phyloP scores from a whole-genome alignment of 2,113 vertebrate species.

The Clupea harengus region DNA sequence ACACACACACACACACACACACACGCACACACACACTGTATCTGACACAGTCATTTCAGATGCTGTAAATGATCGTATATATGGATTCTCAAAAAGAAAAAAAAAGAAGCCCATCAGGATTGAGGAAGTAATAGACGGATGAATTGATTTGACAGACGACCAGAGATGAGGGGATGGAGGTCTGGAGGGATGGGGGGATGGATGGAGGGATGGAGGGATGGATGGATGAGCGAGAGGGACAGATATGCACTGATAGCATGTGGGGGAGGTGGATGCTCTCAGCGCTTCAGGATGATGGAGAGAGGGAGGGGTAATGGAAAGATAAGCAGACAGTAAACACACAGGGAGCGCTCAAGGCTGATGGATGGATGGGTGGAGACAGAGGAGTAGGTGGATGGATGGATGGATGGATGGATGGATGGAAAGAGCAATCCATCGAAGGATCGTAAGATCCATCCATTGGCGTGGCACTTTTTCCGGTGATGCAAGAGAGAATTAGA shows the following conservation, averaged over 20 bases:
- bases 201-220: background rate
- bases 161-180: background rate
- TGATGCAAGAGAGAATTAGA: conserved; percentile 6
- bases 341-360: background rate
- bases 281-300: background rate
- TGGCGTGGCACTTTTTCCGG: background rate
- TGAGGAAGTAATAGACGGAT: background rate
- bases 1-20: background rate
- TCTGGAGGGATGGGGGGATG: background rate
- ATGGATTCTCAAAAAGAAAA: background rate
- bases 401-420: background rate
- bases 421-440: background rate
- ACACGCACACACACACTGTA: background rate
- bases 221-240: background rate
- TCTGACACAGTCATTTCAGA: background rate
- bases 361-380: background rate
- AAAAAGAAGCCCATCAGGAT: background rate
- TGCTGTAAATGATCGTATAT: background rate
- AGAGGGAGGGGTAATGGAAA: background rate
- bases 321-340: background rate
- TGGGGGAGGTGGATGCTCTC: background rate
- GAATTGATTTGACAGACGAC: background rate
- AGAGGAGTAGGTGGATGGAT: background rate
- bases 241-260: background rate
- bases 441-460: background rate